A percentile compares a stretch with the other conserved stretches of the same genome.
Evolutionary conservation across 2,888 invertebrate genomes (phyloP).

Genomic region (Lepidocyrtoides sp.): DNA sequence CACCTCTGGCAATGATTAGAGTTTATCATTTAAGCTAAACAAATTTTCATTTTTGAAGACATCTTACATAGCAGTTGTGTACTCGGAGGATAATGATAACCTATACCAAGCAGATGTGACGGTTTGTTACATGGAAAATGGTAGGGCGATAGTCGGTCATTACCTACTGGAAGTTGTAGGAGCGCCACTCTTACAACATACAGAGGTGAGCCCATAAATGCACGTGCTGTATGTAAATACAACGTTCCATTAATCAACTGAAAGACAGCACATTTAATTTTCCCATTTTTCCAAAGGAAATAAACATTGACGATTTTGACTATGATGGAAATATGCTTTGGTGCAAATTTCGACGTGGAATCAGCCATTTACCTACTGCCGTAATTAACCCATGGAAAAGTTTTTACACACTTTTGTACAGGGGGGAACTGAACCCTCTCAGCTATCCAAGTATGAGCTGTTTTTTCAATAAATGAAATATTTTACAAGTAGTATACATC

Average conservation of each 20-base stretch:
- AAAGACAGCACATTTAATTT: neutral
- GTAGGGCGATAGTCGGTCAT: constrained; percentile 81
- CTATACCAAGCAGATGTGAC: constrained; percentile 83
- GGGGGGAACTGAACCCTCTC: constrained; percentile 46
- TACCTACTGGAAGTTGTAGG: constrained; percentile 81
- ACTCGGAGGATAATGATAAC: constrained; percentile 83
- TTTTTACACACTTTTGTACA: constrained; percentile 82
- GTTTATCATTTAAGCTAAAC: no score
- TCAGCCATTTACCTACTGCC: constrained; percentile 53
- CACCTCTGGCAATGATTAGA: no score
- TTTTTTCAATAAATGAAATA: neutral
- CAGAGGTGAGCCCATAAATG: constrained; percentile 74
- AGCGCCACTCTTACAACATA: constrained; percentile 77
- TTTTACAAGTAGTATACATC: neutral
- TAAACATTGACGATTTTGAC: constrained; percentile 84
- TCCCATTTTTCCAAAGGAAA: constrained; percentile 58
- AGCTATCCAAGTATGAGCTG: constrained; percentile 58
- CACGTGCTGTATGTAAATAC: neutral
- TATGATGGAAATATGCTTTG: constrained; percentile 83
- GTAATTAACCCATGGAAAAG: constrained; percentile 76
- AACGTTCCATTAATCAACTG: no score
- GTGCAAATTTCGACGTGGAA: constrained; percentile 83
- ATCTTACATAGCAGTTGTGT: constrained; percentile 83
- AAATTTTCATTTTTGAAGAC: neutral
- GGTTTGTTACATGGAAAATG: constrained; percentile 83